Evolutionary conservation across 2,113 vertebrate genomes (phyloP).

Genomic region (Trichechus manatus): DNA sequence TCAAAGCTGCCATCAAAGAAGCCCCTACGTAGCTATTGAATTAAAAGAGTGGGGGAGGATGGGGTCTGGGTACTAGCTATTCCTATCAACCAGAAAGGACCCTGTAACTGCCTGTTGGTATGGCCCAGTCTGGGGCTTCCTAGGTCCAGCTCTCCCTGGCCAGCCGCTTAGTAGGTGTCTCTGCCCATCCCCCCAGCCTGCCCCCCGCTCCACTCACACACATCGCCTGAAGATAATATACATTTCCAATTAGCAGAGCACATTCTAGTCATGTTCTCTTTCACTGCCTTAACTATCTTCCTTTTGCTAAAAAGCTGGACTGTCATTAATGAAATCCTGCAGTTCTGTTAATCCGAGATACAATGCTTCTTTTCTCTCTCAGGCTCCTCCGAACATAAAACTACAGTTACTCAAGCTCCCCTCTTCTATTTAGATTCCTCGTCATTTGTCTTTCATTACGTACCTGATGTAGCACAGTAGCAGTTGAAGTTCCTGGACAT

Average conservation of each 20-base stretch:
- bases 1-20: constrained; percentile 84
- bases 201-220: constrained; percentile 63
- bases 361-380: constrained; percentile 90
- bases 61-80: constrained; percentile 55
- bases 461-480: constrained; percentile 89
- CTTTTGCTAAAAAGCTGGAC: constrained; percentile 88
- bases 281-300: constrained; percentile 90
- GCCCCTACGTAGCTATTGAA: constrained; percentile 77
- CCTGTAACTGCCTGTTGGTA: constrained; percentile 59
- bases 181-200: neutral
- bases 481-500: constrained; percentile 84
- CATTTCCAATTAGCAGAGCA: constrained; percentile 89
- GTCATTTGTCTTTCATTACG: constrained; percentile 88
- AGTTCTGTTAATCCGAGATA: constrained; percentile 89
- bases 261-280: constrained; percentile 90
- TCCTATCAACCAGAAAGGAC: constrained; percentile 71
- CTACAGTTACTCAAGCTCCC: constrained; percentile 88
- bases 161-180: constrained; percentile 17
- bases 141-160: constrained; percentile 26
- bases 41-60: constrained; percentile 78
- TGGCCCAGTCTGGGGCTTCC: constrained; percentile 56
- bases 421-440: constrained; percentile 83
- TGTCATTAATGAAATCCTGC: constrained; percentile 90
- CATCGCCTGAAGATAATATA: constrained; percentile 87
- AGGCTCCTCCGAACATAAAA: constrained; percentile 86